Conservation (phyloP, 37 sponge, comb jelly and placozoan genomes). For the Beroe forskalii region DNA sequence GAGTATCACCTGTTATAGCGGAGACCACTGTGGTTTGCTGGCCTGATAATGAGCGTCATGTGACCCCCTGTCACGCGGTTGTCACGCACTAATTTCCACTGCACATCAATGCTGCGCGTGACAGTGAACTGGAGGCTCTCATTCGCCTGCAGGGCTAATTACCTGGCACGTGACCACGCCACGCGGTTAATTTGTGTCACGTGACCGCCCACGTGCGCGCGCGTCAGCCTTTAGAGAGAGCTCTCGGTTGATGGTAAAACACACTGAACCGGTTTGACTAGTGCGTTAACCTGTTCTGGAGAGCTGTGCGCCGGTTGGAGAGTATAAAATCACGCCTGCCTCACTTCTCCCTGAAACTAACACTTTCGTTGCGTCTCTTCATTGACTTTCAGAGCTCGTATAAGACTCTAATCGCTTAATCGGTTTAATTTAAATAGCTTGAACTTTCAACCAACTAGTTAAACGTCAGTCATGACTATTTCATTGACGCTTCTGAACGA, state of each 20-base stretch:
- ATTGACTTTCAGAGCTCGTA: neutral
- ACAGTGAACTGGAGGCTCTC: too few relatives aligned
- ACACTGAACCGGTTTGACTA: neutral
- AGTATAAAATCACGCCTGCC: neutral
- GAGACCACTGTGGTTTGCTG: neutral
- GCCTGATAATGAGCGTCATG: neutral
- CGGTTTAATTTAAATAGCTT: too few relatives aligned
- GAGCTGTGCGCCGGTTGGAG: too few relatives aligned
- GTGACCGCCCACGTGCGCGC: too few relatives aligned
- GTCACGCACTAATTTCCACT: neutral
- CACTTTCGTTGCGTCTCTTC: neutral
- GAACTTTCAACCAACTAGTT: too few relatives aligned
- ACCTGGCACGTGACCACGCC: too few relatives aligned
- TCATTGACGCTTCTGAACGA: neutral
- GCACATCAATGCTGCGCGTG: neutral
- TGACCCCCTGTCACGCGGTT: neutral
- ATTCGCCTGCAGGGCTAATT: too few relatives aligned
- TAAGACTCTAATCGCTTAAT: too few relatives aligned
- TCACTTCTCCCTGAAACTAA: neutral
- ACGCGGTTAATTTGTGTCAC: too few relatives aligned
- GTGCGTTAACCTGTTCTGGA: neutral
- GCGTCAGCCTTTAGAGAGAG: too few relatives aligned
- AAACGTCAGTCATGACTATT: slow-evolving; percentile 47
- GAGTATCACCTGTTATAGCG: too few relatives aligned
- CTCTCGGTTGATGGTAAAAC: too few relatives aligned